Conservation (phyloP, 2,113 vertebrate species). For the Pseudolaguvia tuberculata region DNA sequence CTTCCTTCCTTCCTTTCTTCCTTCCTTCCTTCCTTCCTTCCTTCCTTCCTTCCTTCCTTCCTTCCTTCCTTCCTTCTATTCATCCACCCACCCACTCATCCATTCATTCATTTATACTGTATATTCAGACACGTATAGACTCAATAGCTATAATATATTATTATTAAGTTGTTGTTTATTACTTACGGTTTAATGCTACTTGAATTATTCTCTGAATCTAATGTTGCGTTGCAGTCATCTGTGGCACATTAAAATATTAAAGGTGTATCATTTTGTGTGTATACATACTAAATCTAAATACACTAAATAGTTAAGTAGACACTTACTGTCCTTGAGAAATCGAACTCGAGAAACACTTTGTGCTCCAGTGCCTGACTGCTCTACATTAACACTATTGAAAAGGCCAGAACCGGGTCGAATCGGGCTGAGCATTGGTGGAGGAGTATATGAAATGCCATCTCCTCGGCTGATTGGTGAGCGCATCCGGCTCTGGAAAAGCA, state of each 20-base stretch:
- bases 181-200: constrained; percentile 81
- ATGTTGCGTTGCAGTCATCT: constrained; percentile 71
- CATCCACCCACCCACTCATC: too few relatives aligned
- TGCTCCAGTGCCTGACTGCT: constrained; percentile 53
- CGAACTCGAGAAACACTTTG: constrained; percentile 70
- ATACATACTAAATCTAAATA: not conserved
- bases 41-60: too few relatives aligned
- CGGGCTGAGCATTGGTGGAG: constrained; percentile 83
- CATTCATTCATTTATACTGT: too few relatives aligned
- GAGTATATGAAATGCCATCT: constrained; percentile 74
- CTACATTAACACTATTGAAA: constrained; percentile 73
- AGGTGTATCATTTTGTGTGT: constrained; percentile 15
- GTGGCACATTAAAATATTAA: constrained; percentile 50
- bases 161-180: not conserved
- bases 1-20: too few relatives aligned
- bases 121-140: too few relatives aligned
- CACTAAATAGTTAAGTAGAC: not conserved
- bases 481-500: constrained; percentile 81
- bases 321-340: constrained; percentile 76
- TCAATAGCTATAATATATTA: too few relatives aligned
- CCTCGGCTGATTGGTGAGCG: constrained; percentile 70
- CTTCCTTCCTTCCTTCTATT: too few relatives aligned
- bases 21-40: too few relatives aligned
- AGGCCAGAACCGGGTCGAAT: constrained; percentile 82
- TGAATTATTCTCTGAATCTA: constrained; percentile 73